These are phyloP conservation scores for Colostygia pectinataria DNA, from an alignment of 2,888 invertebrate species.

Conservation along the genomic window DNA sequence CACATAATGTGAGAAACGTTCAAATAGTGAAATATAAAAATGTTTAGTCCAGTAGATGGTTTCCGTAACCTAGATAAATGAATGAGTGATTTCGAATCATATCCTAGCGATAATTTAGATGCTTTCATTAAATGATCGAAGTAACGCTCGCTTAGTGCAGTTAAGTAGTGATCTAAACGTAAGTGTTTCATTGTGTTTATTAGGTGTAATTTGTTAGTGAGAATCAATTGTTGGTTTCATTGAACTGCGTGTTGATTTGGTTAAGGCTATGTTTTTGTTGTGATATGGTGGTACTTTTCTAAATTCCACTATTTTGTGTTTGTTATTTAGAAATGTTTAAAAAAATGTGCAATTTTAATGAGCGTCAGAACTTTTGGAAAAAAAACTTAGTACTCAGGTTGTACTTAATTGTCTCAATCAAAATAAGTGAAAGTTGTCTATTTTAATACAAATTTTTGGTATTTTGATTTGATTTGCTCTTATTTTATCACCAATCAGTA, in stretches of 20 bases:
- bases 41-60: slow-evolving; percentile 41
- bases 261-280: slow-evolving; percentile 28
- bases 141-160: slow-evolving; percentile 30
- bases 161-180: slow-evolving; percentile 37
- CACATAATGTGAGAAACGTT: slow-evolving; percentile 28
- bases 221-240: slow-evolving; percentile 12
- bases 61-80: slow-evolving; percentile 47
- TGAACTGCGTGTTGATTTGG: slow-evolving; percentile 18
- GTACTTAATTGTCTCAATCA: slow-evolving; percentile 24
- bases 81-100: slow-evolving; percentile 76
- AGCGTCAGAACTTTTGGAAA: slow-evolving; percentile 10
- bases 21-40: slow-evolving; percentile 48
- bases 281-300: slow-evolving; percentile 28
- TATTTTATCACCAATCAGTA: background rate
- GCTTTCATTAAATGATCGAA: slow-evolving; percentile 50
- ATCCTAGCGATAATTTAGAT: slow-evolving; percentile 66
- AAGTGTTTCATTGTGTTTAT: slow-evolving; percentile 19
- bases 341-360: slow-evolving; percentile 27
- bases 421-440: slow-evolving; percentile 1
- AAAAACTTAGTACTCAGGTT: slow-evolving; percentile 14
- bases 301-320: slow-evolving; percentile 18
- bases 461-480: slow-evolving; percentile 18
- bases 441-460: slow-evolving; percentile 11
- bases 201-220: slow-evolving; percentile 9
- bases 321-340: slow-evolving; percentile 9